Evolutionary conservation across 2,888 invertebrate genomes (phyloP), one percentile per base, ranked within the genome.

Genomic region (Eueremaeus valkanovi): DNA sequence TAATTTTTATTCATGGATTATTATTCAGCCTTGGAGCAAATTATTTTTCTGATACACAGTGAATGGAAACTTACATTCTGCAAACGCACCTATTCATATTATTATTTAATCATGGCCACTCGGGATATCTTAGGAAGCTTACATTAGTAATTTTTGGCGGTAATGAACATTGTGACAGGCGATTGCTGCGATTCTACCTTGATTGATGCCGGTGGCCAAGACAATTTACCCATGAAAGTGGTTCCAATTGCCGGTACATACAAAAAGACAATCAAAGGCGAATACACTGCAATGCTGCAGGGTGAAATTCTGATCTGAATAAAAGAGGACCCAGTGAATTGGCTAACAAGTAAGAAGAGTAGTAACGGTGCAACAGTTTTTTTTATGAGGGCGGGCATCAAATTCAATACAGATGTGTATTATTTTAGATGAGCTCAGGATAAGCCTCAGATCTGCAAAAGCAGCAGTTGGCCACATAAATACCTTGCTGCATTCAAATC

Each of bases 371-470:
- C 78, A 9, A 81, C 82, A 6, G 81, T 83, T 11, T 86, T 82
- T 21, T 86, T 86, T 78, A 84, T 84, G 79, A 85, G 85, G 31
- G 85, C 85, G 5, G 86, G 86, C 80, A 73, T 82, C 40, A 83
- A 84, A 5, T 85, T 85, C 81, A 82, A 84, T 77, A 84, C 84
- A 0, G 85, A 85, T 78, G 80, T 84, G 77, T 85, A 85, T 78
- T 86, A 86, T 80, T 86, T 86, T 79, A 81, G 85, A 29, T 84
- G 84, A 1, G 81, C 81, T 0, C 83, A 84, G 77, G 81, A 81
- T n/a, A 81, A 79, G 5, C 85, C 86, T 1, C 81, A 84, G 66
- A 85, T 83, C 8, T 86, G 86, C 80, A 81, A 82, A 49, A 79
- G 82, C 63, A 77, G 79, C n/a, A 79, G 81, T 75, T 83, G 84